These are phyloP conservation scores for Drosophila ficusphila DNA, from an alignment of 1,140 invertebrate genomes.

Conservation along the genomic window DNA sequence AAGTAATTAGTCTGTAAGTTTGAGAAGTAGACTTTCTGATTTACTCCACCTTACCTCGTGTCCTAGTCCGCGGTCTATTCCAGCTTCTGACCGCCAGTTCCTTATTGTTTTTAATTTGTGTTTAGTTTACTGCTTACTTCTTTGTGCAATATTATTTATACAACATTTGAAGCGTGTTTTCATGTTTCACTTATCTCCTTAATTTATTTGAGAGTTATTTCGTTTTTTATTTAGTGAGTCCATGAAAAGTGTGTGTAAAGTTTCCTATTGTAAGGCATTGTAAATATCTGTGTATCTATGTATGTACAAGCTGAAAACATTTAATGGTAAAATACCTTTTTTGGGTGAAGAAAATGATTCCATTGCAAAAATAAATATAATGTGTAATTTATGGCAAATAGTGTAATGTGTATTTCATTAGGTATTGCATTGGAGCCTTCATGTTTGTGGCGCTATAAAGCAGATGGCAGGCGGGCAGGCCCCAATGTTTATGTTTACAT, in stretches of 20 bases:
- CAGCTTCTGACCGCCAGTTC: slow-evolving; percentile 27
- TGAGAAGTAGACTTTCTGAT: slow-evolving; percentile 46
- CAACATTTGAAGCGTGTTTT: slow-evolving; percentile 3
- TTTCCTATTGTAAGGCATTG: slow-evolving; percentile 18
- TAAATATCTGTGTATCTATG: slow-evolving; percentile 38
- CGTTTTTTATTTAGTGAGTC: slow-evolving; percentile 3
- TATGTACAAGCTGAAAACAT: slow-evolving; percentile 12
- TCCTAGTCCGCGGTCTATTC: slow-evolving; percentile 51
- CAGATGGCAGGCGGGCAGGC: slow-evolving; percentile 45
- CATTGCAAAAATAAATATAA: slow-evolving; percentile 55
- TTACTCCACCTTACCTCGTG: slow-evolving; percentile 9
- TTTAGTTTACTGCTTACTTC: slow-evolving; percentile 2
- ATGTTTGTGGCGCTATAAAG: slow-evolving; percentile 39
- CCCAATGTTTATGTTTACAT: slow-evolving; percentile 51
- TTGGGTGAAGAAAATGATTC: slow-evolving; percentile 43
- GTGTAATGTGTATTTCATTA: slow-evolving; percentile 39
- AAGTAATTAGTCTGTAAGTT: slow-evolving; percentile 59
- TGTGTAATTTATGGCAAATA: slow-evolving; percentile 49
- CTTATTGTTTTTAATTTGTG: slow-evolving; percentile 12
- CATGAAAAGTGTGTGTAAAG: not conserved
- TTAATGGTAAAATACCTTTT: slow-evolving; percentile 17
- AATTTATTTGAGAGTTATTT: slow-evolving; percentile 13
- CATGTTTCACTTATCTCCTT: slow-evolving; percentile 5
- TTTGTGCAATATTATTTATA: slow-evolving; percentile 47
- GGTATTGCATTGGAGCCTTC: slow-evolving; percentile 33